Evolutionary conservation across 2,888 invertebrate species (phyloP), one percentile per base, ranked within the genome.

Genomic region (Myathropa florea): DNA sequence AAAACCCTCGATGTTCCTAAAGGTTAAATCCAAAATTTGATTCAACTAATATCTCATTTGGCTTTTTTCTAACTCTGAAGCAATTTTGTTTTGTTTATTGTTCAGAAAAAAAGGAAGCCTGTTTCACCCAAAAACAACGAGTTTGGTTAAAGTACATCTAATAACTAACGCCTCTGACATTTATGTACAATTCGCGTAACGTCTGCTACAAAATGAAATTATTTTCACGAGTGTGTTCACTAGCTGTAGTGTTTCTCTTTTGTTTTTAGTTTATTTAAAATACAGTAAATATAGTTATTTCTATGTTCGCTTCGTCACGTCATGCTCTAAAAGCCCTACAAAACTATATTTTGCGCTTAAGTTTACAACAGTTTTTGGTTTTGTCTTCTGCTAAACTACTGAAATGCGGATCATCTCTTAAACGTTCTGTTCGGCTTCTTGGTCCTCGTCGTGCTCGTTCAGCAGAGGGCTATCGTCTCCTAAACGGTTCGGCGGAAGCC

Each of bases 401-500:
- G 65, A 39, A 61, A 21, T 24, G 64, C 39, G 26, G 75, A 83
- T 78, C 87, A 88, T 33, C 90, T 88, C 64, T 82, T 83, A 87
- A 10, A 89, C 90, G 68, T 88, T 89, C 60, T 90, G 89, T 39
- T 90, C 91, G 4, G 80, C 91, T 59, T 92, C 92, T 63, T 91
- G 91, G 83, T 94, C 94, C 86, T 93, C 94, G 78, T 94, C 94
- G 84, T 94, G 93, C 89, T 94, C 94, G 78, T 93, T 94, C 71
- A 96, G 91, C 60, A 95, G 90, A 0, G 95, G 95, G 90, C 95
- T 95, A 70, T 94, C 95, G 89, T 96, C 96, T 23, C 95, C 95
- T 88, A 95, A 93, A 2, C 94, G 91, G 89, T 93, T 94, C 10
- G 96, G 95, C 18, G 95, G 95, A 72, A 95, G 93, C 7, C 90